Conservation (phyloP, 1,140 invertebrate species). For the Triops longicaudatus region DNA sequence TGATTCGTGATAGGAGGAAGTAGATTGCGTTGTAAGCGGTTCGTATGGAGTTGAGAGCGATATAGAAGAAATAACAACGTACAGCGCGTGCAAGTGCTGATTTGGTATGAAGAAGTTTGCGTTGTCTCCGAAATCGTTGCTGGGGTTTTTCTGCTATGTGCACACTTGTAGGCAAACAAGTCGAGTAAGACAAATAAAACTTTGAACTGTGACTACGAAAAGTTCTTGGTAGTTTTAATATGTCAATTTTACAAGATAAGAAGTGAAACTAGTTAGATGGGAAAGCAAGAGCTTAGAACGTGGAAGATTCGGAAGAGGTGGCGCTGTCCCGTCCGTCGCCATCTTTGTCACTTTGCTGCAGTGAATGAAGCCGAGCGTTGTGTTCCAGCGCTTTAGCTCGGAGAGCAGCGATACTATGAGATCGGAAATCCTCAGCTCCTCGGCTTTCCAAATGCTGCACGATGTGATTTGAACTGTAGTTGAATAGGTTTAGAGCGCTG, state of each 20-base stretch:
- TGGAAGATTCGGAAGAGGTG: constrained; percentile 7
- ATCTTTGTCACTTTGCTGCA: neutral
- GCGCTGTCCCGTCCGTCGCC: neutral
- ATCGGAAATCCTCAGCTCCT: neutral
- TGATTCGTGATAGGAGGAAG: no score
- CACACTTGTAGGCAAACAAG: no score
- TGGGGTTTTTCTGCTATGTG: neutral
- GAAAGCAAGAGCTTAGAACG: neutral
- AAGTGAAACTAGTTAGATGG: no score
- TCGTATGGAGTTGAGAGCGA: no score
- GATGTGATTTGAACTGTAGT: neutral
- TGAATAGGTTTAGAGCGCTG: neutral
- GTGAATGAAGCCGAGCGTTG: neutral
- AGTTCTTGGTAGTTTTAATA: no score
- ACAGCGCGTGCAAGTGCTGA: neutral
- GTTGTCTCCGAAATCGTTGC: neutral
- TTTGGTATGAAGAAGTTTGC: neutral
- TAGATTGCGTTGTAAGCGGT: no score
- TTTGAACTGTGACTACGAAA: no score
- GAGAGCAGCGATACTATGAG: neutral
- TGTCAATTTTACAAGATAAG: no score
- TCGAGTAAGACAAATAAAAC: no score
- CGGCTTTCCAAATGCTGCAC: neutral
- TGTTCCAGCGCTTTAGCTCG: neutral
- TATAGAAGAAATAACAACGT: no score